Evolutionary conservation across 2,113 vertebrate genomes (phyloP).

Genomic region (Pogonocichla stellata): DNA sequence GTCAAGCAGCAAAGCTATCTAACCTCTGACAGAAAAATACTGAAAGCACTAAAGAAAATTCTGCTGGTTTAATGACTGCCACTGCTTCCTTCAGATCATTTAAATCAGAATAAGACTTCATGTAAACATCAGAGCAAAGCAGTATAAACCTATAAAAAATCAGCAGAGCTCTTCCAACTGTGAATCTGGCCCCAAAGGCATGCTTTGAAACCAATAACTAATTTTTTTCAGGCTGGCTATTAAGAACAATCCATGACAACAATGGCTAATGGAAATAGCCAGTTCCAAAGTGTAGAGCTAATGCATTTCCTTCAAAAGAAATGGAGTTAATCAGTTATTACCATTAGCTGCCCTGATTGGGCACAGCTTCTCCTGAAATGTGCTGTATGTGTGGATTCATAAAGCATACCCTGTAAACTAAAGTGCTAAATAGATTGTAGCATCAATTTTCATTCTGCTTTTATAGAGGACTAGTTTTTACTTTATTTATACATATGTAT

Average conservation of each 20-base stretch:
- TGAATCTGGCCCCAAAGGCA: neutral
- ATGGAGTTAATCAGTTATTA: neutral
- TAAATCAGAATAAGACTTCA: constrained; percentile 18
- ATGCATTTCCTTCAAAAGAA: constrained; percentile 5
- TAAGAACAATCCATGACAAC: constrained; percentile 1
- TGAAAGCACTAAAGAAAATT: neutral
- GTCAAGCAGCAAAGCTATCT: neutral
- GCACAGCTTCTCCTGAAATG: neutral
- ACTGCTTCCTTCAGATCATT: constrained; percentile 11
- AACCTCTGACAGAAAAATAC: constrained; percentile 14
- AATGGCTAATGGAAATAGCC: neutral
- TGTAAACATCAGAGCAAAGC: constrained; percentile 19
- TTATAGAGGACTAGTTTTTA: neutral
- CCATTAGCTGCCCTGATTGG: neutral
- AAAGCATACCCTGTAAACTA: neutral
- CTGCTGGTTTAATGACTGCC: neutral
- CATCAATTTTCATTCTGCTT: neutral
- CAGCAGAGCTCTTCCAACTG: neutral
- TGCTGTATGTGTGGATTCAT: neutral
- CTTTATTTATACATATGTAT: neutral
- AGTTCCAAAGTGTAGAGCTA: neutral
- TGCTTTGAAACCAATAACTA: neutral
- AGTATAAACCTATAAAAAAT: neutral
- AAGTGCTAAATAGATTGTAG: neutral
- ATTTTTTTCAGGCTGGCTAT: constrained; percentile 7